These are phyloP conservation scores for Lamproptera curius DNA, from an alignment of 2,888 invertebrate genomes.

Conservation along the genomic window DNA sequence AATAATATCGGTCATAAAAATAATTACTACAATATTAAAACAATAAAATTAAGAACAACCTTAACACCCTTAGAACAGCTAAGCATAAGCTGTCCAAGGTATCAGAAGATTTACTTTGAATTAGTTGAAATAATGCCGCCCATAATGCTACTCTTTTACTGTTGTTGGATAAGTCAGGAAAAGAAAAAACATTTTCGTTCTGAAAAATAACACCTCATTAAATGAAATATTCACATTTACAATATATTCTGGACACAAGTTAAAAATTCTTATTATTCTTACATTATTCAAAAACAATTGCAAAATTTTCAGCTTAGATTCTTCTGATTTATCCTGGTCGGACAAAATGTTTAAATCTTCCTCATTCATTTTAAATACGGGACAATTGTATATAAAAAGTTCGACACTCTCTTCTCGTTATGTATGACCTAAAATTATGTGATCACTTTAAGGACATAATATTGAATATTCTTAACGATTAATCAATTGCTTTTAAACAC, in stretches of 20 bases:
- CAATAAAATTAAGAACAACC: too few relatives aligned
- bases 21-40: too few relatives aligned
- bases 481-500: not conserved
- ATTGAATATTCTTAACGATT: not conserved
- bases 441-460: not conserved
- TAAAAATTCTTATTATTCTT: conserved; percentile 23
- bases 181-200: conserved; percentile 75
- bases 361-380: conserved; percentile 54
- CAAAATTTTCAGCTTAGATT: conserved; percentile 36
- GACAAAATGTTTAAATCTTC: conserved; percentile 51
- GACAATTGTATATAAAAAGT: not conserved
- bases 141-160: conserved; percentile 78
- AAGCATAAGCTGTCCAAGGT: conserved; percentile 76
- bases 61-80: conserved; percentile 80
- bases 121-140: conserved; percentile 77
- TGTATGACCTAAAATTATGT: not conserved
- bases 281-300: conserved; percentile 52
- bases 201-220: conserved; percentile 49
- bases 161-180: conserved; percentile 78
- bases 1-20: too few relatives aligned
- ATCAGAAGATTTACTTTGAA: conserved; percentile 67
- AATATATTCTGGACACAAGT: not conserved
- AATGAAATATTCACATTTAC: conserved; percentile 2
- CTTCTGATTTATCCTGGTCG: conserved; percentile 38
- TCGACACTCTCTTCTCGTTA: not conserved